Conservation (phyloP, 2,888 invertebrate species). For the Pterobdella sp. region DNA sequence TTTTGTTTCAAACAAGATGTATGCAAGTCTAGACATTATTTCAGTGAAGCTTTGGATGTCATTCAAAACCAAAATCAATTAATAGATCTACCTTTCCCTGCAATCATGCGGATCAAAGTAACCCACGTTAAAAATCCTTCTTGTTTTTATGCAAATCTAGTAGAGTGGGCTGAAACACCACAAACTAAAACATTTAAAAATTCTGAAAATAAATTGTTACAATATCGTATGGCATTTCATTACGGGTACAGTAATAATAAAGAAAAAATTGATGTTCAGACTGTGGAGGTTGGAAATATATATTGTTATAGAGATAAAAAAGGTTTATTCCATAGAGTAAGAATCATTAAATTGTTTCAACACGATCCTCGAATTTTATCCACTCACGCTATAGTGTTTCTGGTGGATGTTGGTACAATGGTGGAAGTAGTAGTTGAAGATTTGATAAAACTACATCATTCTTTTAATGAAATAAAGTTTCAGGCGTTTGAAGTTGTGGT, state of each 20-base stretch:
- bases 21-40: slow-evolving; percentile 12
- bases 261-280: neutral
- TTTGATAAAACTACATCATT: slow-evolving; percentile 49
- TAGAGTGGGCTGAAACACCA: slow-evolving; percentile 24
- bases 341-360: slow-evolving; percentile 13
- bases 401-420: slow-evolving; percentile 22
- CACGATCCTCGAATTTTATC: neutral
- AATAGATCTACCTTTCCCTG: slow-evolving; percentile 1
- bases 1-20: slow-evolving; percentile 22
- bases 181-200: slow-evolving; percentile 7
- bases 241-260: neutral
- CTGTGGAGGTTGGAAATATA: slow-evolving; percentile 55
- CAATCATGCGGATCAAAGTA: neutral
- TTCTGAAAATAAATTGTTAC: neutral
- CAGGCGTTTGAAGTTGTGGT: slow-evolving; percentile 57
- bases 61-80: neutral
- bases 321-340: slow-evolving; percentile 3
- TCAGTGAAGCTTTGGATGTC: slow-evolving; percentile 10
- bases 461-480: neutral
- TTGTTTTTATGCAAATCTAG: slow-evolving; percentile 14
- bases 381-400: neutral
- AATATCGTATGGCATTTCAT: slow-evolving; percentile 11
- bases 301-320: slow-evolving; percentile 56
- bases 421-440: slow-evolving; percentile 34
- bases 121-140: slow-evolving; percentile 18